Evolutionary conservation across 2,888 invertebrate genomes (phyloP).

Genomic region (Scaptomyza tumidula): DNA sequence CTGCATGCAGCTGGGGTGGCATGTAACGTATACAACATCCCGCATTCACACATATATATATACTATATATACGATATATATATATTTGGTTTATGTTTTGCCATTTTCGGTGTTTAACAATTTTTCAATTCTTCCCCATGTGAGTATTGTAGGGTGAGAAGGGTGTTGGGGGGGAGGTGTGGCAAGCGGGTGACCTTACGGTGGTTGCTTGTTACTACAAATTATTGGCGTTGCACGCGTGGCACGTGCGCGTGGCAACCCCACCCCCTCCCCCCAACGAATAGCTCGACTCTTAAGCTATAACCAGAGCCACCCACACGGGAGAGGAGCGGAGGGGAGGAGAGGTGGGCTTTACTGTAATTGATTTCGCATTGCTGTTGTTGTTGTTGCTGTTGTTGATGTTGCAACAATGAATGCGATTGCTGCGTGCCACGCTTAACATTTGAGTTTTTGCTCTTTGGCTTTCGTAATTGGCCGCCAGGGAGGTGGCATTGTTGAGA

Average conservation of each 20-base stretch:
- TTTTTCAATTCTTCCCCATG: background rate
- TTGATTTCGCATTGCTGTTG: slow-evolving; percentile 72
- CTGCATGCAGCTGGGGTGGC: slow-evolving; percentile 1
- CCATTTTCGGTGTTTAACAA: slow-evolving; percentile 33
- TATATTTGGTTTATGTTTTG: slow-evolving; percentile 6
- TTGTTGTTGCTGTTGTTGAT: slow-evolving; percentile 46
- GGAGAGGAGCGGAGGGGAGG: background rate
- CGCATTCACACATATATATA: no score
- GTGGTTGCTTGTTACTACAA: slow-evolving; percentile 75
- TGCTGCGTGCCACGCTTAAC: slow-evolving; percentile 70
- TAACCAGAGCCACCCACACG: slow-evolving; percentile 25
- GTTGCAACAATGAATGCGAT: slow-evolving; percentile 71
- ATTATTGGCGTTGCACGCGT: slow-evolving; percentile 70
- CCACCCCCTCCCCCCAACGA: slow-evolving; percentile 1
- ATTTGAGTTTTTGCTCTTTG: slow-evolving; percentile 65
- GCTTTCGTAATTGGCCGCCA: slow-evolving; percentile 52
- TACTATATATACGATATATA: no score
- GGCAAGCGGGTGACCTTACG: slow-evolving; percentile 20
- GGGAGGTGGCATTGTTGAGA: background rate
- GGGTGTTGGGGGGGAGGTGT: background rate
- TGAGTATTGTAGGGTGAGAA: background rate
- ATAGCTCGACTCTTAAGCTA: background rate
- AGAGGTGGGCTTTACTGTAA: slow-evolving; percentile 60
- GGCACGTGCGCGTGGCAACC: slow-evolving; percentile 64
- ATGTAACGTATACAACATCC: background rate